Conservation (phyloP, 1,140 invertebrate species). For the Hypsibius dujardini region DNA sequence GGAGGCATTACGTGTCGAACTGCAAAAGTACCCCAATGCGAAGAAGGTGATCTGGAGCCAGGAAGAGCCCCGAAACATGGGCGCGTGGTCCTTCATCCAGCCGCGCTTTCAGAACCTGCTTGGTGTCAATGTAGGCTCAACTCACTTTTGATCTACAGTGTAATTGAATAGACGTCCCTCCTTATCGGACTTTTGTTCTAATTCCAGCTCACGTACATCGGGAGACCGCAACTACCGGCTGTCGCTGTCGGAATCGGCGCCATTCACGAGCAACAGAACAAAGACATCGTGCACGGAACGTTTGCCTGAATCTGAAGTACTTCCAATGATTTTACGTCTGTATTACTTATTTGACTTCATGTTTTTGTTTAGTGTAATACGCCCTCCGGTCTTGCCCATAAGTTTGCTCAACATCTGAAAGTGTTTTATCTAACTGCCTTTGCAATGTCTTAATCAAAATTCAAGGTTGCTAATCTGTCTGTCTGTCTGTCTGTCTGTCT, state of each 20-base stretch:
- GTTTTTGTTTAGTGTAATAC: neutral
- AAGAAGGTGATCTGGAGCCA: slow-evolving; percentile 87
- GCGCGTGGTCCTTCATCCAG: slow-evolving; percentile 79
- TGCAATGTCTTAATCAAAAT: too few relatives aligned
- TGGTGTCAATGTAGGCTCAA: slow-evolving; percentile 45
- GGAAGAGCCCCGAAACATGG: slow-evolving; percentile 93
- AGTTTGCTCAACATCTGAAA: too few relatives aligned
- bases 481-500: too few relatives aligned
- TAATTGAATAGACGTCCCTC: too few relatives aligned
- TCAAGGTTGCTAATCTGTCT: too few relatives aligned
- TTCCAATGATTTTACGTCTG: neutral
- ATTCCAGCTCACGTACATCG: slow-evolving; percentile 60
- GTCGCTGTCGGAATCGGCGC: slow-evolving; percentile 65
- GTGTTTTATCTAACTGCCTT: too few relatives aligned
- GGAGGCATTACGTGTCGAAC: slow-evolving; percentile 49
- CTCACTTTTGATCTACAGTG: too few relatives aligned
- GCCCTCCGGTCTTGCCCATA: too few relatives aligned
- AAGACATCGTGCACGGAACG: slow-evolving; percentile 51
- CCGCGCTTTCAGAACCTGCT: slow-evolving; percentile 77
- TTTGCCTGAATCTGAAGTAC: slow-evolving; percentile 35
- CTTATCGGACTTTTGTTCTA: neutral
- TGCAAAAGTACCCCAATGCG: slow-evolving; percentile 58
- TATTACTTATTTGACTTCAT: neutral
- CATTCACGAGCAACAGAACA: slow-evolving; percentile 55
- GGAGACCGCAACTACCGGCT: slow-evolving; percentile 50